Percentiles rank a stretch among this genome's conserved stretches.
Conservation (phyloP, 2,888 invertebrate species). For the Tachystola acroxantha region DNA sequence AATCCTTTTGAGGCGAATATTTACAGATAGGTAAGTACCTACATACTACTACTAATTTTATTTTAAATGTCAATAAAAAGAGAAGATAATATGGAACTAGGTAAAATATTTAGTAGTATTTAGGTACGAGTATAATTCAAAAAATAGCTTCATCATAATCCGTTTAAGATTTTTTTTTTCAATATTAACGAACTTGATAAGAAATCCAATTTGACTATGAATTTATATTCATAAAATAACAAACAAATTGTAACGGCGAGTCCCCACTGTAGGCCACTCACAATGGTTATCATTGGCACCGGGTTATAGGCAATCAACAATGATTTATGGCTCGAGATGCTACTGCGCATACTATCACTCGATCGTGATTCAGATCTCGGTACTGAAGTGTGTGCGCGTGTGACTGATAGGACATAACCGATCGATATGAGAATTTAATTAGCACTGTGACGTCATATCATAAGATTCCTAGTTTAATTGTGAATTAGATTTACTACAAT, state of each 20-base stretch:
- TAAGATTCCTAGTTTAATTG: no score
- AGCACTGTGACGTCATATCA: background rate
- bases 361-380: conserved; percentile 41
- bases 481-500: background rate
- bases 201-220: background rate
- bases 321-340: conserved; percentile 55
- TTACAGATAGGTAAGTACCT: no score
- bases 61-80: no score
- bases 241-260: background rate
- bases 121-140: no score
- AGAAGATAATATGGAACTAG: no score
- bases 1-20: no score
- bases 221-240: conserved; percentile 1
- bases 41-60: no score
- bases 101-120: no score
- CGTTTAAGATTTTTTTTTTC: no score
- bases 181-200: background rate
- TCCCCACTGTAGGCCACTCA: conserved; percentile 29
- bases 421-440: conserved; percentile 3
- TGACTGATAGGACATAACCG: conserved; percentile 9
- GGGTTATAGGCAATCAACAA: conserved; percentile 54
- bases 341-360: conserved; percentile 37
- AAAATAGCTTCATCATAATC: no score
- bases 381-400: conserved; percentile 31
- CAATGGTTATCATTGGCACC: conserved; percentile 52